phyloP scores from a whole-genome alignment of 2,797 vertebrate genomes.

The Megaceryle alcyon region DNA sequence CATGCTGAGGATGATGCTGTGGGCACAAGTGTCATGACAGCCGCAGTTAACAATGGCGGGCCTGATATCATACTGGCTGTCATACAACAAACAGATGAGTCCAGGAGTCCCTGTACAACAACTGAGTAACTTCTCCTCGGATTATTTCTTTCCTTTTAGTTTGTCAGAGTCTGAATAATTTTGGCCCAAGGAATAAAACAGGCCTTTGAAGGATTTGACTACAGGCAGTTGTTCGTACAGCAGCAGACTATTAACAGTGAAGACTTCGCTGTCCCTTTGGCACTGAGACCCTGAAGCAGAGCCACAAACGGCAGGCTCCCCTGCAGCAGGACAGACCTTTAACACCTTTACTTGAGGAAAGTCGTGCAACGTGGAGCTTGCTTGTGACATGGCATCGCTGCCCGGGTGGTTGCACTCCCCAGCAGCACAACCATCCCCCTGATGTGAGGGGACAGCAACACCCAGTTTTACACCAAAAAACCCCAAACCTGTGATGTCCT shows the following conservation, averaged over 20 bases:
- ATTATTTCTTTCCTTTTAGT: background rate
- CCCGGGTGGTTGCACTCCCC: background rate
- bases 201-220: background rate
- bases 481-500: rapidly evolving
- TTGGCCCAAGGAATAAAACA: background rate
- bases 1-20: rapidly evolving
- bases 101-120: background rate
- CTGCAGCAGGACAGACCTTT: rapidly evolving
- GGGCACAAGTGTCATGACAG: rapidly evolving
- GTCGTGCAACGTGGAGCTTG: rapidly evolving
- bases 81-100: background rate
- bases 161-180: background rate
- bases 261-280: too few species aligned
- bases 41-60: rapidly evolving
- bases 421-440: rapidly evolving
- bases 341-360: background rate
- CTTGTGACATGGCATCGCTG: rapidly evolving
- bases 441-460: rapidly evolving
- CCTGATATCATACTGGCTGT: too few species aligned
- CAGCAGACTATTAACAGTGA: rapidly evolving
- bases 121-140: background rate
- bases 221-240: rapidly evolving
- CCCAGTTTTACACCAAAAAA: rapidly evolving
- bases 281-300: rapidly evolving
- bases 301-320: background rate